Base-by-base conservation (phyloP, 2,888 invertebrate genomes). In the Drosophila sordidula region DNA sequence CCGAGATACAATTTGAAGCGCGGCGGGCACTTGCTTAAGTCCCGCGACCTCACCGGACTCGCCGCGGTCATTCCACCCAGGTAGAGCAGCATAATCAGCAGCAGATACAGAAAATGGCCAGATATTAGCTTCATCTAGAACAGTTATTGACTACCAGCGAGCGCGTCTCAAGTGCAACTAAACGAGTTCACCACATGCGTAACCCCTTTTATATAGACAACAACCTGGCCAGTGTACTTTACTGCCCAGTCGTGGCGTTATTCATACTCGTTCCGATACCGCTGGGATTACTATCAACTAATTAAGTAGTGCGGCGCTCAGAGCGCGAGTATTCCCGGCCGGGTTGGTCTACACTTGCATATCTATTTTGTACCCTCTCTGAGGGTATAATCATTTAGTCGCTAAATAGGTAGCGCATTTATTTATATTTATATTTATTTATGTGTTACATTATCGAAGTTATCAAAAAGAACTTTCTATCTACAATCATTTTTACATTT, bases 1-100 rank as follows among this genome's bases (percentile, higher is more conserved):
- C 81, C 75, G 1, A 71, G 38, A 22, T 54, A 75, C n/a, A 75
- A 6, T 12, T 70, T 57, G 34, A 66, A 66, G 11, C 70, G 56
- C 0, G 62, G 38, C 1, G 66, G 56, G n/a, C 86, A 70, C 11
- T 68, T 57, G 6, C 1, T 8, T 4, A 9, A 3, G 2, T 12
- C 16, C 0, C 14, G 18, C 8, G 32, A 36, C 4, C 11, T 4
- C 3, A 16, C 36, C 11, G 78, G 52, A 12, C 42, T 25, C 3
- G 64, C 42, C n/a, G 44, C 4, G 6, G 18, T 38, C 34, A 50
- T 34, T 6, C 14, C 46, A 50, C 38, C 47, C 18, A 80, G 55
- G 3, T 29, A 49, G 0, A 46, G 1, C 55, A 77, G 16, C 34
- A 77, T 9, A 9, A 66, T 16, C 18, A 71, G 11, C 26, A 78